Base-by-base conservation (phyloP, 2,797 vertebrate genomes). In the Apogon hyalosoma region DNA sequence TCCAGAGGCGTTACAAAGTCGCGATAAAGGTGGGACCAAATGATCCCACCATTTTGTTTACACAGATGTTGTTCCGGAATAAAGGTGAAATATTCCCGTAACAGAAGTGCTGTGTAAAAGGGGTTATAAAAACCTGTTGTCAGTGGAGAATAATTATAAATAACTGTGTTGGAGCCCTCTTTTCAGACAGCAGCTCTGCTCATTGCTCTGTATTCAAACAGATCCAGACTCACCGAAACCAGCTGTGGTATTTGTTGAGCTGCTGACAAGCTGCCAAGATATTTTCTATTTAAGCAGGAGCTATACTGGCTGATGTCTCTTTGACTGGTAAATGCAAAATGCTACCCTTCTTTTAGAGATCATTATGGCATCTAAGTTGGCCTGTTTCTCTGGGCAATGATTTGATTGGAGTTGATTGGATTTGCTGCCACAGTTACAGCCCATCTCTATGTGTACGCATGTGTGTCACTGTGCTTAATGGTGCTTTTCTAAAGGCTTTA, bases 401-500 rank as follows among this genome's bases (percentile, higher is more conserved):
- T 84, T 57, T 80, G 80, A 85, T 83, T 74, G 76, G 71, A 66
- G 69, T 72, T 79, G 85, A 90, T 82, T 86, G 81, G 73, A 78
- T 72, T 76, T 46, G 47, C 78, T 64, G 67, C 61, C 65, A 7
- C 1, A 49, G 63, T 73, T 68, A 3, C 61, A 53, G 66, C 24
- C 57, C 18, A 2, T 73, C 73, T 67, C 75, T 78, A 50, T 40
- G 36, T 69, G 63, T 72, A 46, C 70, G 63, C n/a, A n/a, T 69
- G 59, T 68, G 62, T 54, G 63, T 74, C 60, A 33, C 73, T 48
- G 72, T 86, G 85, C 39, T 86, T 93, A 92, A 92, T 91, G 87
- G 87, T 51, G 80, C 91, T 74, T 89, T 85, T 87, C 87, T 86
- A 86, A 84, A 88, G 71, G 75, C 86, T 90, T 88, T 84, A 93